These are phyloP conservation scores for Salvelinus sp. DNA, from an alignment of 2,113 vertebrate genomes.

Conservation along the genomic window DNA sequence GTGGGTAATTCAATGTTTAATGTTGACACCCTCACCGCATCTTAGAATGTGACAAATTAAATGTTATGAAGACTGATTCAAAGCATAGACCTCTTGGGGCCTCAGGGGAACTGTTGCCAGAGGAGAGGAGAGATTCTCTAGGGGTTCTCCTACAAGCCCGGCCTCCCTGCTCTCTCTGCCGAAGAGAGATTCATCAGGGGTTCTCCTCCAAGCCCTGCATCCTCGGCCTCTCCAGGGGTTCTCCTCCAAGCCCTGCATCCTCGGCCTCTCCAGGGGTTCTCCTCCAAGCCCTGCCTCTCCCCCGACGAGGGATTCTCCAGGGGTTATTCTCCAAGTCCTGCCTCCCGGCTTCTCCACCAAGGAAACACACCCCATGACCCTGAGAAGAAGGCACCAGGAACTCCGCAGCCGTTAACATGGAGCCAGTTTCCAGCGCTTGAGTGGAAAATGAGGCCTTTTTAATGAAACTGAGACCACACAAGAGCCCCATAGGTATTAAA, in stretches of 20 bases:
- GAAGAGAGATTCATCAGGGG: not conserved
- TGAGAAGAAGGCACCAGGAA: conserved; percentile 26
- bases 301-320: not conserved
- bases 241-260: conserved; percentile 16
- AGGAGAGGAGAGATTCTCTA: conserved; percentile 14
- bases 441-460: conserved; percentile 77
- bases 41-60: too few relatives aligned
- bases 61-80: too few relatives aligned
- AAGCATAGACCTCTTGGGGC: too few relatives aligned
- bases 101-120: too few relatives aligned
- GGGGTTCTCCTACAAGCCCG: conserved; percentile 18
- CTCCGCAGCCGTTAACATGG: conserved; percentile 52
- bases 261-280: not conserved
- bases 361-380: conserved; percentile 16
- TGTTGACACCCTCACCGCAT: too few relatives aligned
- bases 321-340: too few relatives aligned
- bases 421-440: conserved; percentile 69
- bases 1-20: too few relatives aligned
- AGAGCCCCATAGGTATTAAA: conserved; percentile 72
- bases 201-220: not conserved
- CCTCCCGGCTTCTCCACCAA: too few relatives aligned
- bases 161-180: conserved; percentile 21
- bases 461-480: conserved; percentile 78
- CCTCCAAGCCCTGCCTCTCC: conserved; percentile 10
- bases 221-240: conserved; percentile 2